Evolutionary conservation across 1,140 invertebrate species (phyloP).

Genomic region (Paramacrobiotus metropolitanus): DNA sequence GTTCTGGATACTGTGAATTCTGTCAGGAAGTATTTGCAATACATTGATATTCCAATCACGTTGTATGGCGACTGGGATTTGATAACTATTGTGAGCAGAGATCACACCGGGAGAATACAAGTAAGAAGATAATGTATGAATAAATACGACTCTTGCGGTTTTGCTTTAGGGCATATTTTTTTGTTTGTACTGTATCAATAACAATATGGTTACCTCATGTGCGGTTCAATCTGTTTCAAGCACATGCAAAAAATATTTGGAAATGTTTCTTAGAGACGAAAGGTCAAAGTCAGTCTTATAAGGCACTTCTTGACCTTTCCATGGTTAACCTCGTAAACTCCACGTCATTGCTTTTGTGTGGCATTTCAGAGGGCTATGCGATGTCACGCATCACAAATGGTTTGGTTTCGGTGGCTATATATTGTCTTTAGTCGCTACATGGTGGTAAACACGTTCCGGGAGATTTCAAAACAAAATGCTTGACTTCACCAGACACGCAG

Average conservation of each 20-base stretch:
- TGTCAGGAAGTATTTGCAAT: slow-evolving; percentile 56
- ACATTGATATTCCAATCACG: slow-evolving; percentile 55
- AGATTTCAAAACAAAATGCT: not conserved
- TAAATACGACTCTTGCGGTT: too few relatives aligned
- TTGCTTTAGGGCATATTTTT: too few relatives aligned
- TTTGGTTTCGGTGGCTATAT: slow-evolving; percentile 76
- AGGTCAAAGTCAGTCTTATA: too few relatives aligned
- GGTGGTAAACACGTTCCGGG: slow-evolving; percentile 45
- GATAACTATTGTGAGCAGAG: slow-evolving; percentile 34
- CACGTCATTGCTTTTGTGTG: too few relatives aligned
- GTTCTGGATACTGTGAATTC: slow-evolving; percentile 56
- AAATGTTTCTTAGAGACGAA: too few relatives aligned
- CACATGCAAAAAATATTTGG: too few relatives aligned
- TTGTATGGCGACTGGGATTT: slow-evolving; percentile 29
- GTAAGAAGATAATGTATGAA: slow-evolving; percentile 14
- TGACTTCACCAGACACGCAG: not conserved
- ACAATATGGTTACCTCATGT: too few relatives aligned
- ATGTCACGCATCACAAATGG: slow-evolving; percentile 57
- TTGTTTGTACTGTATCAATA: too few relatives aligned
- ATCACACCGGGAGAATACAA: slow-evolving; percentile 13
- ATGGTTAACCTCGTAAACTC: too few relatives aligned
- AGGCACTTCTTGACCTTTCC: too few relatives aligned
- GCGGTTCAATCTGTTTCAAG: too few relatives aligned
- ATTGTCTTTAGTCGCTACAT: slow-evolving; percentile 70
- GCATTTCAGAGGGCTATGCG: slow-evolving; percentile 51